Percentiles rank a stretch among this genome's conserved stretches.
phyloP scores from a whole-genome alignment of 2,888 invertebrate genomes.

The Tipula unca region DNA sequence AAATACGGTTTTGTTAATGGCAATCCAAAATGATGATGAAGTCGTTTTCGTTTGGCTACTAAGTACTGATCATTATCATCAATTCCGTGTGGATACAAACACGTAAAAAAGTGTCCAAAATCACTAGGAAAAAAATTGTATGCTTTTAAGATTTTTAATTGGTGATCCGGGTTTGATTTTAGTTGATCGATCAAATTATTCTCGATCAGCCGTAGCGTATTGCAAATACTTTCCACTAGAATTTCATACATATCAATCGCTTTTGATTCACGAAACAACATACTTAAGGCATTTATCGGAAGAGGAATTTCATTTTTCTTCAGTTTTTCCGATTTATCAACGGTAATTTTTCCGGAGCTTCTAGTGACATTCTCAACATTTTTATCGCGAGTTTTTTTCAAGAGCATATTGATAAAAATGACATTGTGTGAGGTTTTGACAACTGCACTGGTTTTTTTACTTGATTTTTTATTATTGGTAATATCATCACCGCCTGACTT shows the following conservation, averaged over 20 bases:
- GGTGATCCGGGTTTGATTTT: slow-evolving; percentile 25
- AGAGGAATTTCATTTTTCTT: slow-evolving; percentile 44
- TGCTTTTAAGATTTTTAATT: slow-evolving; percentile 38
- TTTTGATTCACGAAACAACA: slow-evolving; percentile 57
- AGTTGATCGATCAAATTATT: slow-evolving; percentile 52
- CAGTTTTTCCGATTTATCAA: slow-evolving; percentile 24
- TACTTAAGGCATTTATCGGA: slow-evolving; percentile 60
- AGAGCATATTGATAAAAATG: slow-evolving; percentile 36
- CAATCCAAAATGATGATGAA: slow-evolving; percentile 66
- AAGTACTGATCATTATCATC: slow-evolving; percentile 56
- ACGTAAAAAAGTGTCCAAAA: slow-evolving; percentile 68
- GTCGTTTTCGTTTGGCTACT: slow-evolving; percentile 45
- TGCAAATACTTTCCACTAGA: slow-evolving; percentile 64
- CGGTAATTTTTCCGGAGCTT: slow-evolving; percentile 23
- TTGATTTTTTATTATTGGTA: background rate
- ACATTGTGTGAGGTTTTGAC: slow-evolving; percentile 34
- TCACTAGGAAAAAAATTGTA: slow-evolving; percentile 66
- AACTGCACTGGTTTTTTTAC: background rate
- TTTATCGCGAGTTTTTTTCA: slow-evolving; percentile 35
- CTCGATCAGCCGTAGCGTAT: slow-evolving; percentile 58
- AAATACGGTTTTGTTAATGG: slow-evolving; percentile 63
- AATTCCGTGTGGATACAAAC: slow-evolving; percentile 57
- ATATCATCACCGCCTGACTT: slow-evolving; percentile 31
- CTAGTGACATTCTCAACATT: slow-evolving; percentile 27
- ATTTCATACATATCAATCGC: slow-evolving; percentile 60